Conservation (phyloP, 2,888 invertebrate genomes). For the Ophion costatus region DNA sequence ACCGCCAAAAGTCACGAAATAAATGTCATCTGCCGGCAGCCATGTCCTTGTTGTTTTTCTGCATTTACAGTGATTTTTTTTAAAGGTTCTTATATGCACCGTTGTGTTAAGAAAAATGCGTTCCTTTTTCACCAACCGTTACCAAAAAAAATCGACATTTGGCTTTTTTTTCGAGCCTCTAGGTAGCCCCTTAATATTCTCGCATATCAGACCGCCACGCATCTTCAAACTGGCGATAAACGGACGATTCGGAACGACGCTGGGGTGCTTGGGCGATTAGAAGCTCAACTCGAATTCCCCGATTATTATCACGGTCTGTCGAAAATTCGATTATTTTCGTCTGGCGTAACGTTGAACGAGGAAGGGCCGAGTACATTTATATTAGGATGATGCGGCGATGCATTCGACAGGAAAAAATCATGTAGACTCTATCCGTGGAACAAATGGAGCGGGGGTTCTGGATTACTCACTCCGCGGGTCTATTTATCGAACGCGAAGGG, state of each 20-base stretch:
- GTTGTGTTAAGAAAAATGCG: no score
- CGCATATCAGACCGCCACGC: no score
- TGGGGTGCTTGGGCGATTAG: no score
- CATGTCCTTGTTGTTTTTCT: no score
- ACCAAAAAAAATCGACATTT: no score
- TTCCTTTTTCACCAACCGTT: no score
- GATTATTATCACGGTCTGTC: not conserved
- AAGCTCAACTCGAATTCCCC: not conserved
- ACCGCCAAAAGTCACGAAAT: no score
- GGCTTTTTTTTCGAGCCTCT: no score
- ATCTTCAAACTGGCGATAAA: not conserved
- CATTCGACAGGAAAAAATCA: constrained; percentile 11
- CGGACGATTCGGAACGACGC: not conserved
- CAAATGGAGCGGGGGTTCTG: constrained; percentile 26
- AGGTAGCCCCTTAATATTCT: not conserved
- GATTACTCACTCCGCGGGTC: constrained; percentile 30
- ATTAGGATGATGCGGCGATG: not conserved
- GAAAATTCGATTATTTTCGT: not conserved
- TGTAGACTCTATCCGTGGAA: constrained; percentile 25
- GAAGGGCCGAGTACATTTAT: not conserved
- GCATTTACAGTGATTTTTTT: no score
- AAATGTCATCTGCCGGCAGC: no score
- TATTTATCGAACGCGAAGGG: constrained; percentile 48
- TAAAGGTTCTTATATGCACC: no score
- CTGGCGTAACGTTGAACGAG: not conserved